Evolutionary conservation across 2,888 invertebrate genomes (phyloP).

Genomic region (Gerris lacustris): DNA sequence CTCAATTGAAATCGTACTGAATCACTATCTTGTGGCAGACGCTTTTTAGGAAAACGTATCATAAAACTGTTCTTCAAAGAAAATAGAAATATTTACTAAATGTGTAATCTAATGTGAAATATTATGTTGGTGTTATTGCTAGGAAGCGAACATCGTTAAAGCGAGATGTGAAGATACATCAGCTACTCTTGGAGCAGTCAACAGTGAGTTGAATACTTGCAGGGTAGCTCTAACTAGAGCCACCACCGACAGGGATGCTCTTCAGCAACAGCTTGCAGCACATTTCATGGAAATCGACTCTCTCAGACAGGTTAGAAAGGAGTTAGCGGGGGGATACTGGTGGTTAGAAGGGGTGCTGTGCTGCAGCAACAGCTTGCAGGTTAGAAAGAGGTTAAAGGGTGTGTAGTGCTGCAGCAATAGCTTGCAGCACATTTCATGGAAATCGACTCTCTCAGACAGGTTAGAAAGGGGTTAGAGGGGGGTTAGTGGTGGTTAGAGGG

Average conservation of each 20-base stretch:
- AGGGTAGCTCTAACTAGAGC: slow-evolving; percentile 53
- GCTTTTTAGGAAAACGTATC: too few relatives aligned
- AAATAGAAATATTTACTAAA: too few relatives aligned
- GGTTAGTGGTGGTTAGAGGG: too few relatives aligned
- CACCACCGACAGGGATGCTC: slow-evolving; percentile 56
- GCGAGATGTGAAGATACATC: slow-evolving; percentile 44
- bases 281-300: slow-evolving; percentile 60
- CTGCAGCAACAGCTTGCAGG: neutral
- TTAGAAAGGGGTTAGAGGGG: slow-evolving; percentile 11
- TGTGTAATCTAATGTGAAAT: too few relatives aligned
- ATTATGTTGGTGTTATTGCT: too few relatives aligned
- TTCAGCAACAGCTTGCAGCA: slow-evolving; percentile 58
- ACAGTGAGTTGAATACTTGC: slow-evolving; percentile 53
- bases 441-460: slow-evolving; percentile 56
- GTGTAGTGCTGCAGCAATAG: slow-evolving; percentile 49
- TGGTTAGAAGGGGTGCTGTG: too few relatives aligned
- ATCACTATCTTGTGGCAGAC: too few relatives aligned
- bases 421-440: slow-evolving; percentile 58
- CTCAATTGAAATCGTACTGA: too few relatives aligned
- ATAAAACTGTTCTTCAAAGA: too few relatives aligned
- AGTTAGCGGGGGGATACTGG: neutral
- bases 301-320: slow-evolving; percentile 44
- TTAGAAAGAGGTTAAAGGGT: slow-evolving; percentile 5
- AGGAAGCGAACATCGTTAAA: neutral
- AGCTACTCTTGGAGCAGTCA: slow-evolving; percentile 48